Evolutionary conservation across 2,113 vertebrate genomes (phyloP).

Genomic region (Dryoscopus gambensis): DNA sequence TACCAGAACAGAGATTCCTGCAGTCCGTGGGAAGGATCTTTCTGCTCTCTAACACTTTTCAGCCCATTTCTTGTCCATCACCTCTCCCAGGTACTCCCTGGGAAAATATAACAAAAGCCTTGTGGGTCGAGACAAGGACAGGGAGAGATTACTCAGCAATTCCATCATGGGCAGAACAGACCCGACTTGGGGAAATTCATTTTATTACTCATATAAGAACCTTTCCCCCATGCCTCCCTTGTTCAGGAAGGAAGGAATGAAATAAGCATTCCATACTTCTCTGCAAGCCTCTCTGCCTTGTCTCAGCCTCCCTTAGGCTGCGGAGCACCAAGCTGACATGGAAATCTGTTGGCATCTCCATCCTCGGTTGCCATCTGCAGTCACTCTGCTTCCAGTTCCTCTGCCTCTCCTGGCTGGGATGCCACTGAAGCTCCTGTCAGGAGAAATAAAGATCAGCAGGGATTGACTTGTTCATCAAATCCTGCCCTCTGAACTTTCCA

Average conservation of each 20-base stretch:
- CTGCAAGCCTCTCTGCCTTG: neutral
- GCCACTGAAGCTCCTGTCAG: neutral
- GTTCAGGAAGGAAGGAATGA: no score
- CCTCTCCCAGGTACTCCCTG: neutral
- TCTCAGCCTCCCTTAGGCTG: neutral
- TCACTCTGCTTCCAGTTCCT: neutral
- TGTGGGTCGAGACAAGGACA: neutral
- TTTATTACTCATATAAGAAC: neutral
- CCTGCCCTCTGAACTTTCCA: neutral
- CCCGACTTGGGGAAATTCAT: rapidly evolving
- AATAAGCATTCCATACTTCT: neutral
- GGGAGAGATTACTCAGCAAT: neutral
- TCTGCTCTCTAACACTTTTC: neutral
- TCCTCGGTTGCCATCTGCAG: neutral
- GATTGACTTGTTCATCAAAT: neutral
- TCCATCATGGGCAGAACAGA: neutral
- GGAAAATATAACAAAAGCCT: neutral
- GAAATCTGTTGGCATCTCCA: neutral
- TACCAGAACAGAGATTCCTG: neutral
- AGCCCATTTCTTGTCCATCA: neutral
- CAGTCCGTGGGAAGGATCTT: neutral
- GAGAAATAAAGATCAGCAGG: neutral
- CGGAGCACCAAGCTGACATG: neutral
- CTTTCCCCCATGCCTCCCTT: rapidly evolving
- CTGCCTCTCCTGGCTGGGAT: neutral